Percentiles rank a stretch among this genome's conserved stretches.
phyloP scores from a whole-genome alignment of 2,797 vertebrate species.

The Sebastes paucispinis region DNA sequence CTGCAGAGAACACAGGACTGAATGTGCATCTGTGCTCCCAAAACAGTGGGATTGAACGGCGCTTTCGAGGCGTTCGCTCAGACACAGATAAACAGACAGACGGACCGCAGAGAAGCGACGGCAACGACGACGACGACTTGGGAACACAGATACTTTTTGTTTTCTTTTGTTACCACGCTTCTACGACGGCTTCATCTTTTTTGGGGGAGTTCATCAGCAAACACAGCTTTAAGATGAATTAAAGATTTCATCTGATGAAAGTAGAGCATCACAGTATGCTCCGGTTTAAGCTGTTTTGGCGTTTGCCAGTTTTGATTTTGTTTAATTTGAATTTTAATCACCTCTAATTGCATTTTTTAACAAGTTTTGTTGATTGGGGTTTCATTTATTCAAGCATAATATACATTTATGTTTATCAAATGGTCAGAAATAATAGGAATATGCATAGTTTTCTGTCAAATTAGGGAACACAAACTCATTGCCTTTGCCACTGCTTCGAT shows the following conservation, averaged over 20 bases:
- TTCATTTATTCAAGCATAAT: too few species aligned
- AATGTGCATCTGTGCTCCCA: conserved; percentile 79
- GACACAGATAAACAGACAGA: conserved; percentile 68
- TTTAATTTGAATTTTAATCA: not conserved
- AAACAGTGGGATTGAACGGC: conserved; percentile 65
- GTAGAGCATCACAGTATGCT: not conserved
- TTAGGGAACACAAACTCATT: too few species aligned
- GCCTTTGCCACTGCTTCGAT: too few species aligned
- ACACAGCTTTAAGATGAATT: conserved; percentile 14
- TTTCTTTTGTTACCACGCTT: conserved; percentile 4
- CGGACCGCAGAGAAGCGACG: conserved; percentile 33
- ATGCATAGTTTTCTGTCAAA: too few species aligned
- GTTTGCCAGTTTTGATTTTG: not conserved
- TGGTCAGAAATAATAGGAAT: too few species aligned
- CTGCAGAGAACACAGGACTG: conserved; percentile 66
- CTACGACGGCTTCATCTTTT: conserved; percentile 18
- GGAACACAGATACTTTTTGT: conserved; percentile 51
- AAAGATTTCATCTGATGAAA: not conserved
- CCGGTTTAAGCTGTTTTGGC: not conserved
- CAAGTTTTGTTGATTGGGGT: too few species aligned
- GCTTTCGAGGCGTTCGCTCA: conserved; percentile 64
- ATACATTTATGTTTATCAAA: too few species aligned
- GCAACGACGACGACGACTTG: conserved; percentile 24
- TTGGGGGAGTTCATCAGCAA: conserved; percentile 20
- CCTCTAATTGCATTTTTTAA: not conserved